phyloP scores from a whole-genome alignment of 2,797 vertebrate genomes.

The Mormyrus hasselquistii region DNA sequence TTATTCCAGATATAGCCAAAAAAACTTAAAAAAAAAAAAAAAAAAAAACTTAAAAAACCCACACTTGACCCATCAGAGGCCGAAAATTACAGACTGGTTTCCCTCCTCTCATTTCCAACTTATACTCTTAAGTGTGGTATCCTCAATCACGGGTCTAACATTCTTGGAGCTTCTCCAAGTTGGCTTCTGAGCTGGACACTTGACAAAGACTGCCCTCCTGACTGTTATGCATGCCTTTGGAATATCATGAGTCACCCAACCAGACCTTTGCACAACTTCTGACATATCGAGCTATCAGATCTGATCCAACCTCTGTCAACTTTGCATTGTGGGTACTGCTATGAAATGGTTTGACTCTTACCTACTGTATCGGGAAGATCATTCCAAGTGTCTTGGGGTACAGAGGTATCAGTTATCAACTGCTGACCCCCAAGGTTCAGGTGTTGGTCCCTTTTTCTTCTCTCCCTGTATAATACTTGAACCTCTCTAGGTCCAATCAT shows the following conservation, averaged over 20 bases:
- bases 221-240: background rate
- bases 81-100: background rate
- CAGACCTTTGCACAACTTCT: background rate
- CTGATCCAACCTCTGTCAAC: background rate
- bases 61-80: background rate
- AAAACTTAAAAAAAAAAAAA: background rate
- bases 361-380: background rate
- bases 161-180: background rate
- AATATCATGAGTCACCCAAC: background rate
- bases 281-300: background rate
- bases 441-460: background rate
- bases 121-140: background rate
- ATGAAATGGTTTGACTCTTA: background rate
- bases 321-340: background rate
- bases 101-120: background rate
- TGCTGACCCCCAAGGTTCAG: background rate
- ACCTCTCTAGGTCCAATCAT: background rate
- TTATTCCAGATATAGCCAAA: conserved; percentile 29
- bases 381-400: background rate
- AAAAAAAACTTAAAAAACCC: background rate
- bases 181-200: background rate
- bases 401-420: background rate
- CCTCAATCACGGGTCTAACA: background rate
- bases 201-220: background rate
- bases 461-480: background rate